Percentiles rank a stretch among this genome's conserved stretches.
phyloP scores from a whole-genome alignment of 1,140 invertebrate species.

The Drosophila lacertosa region DNA sequence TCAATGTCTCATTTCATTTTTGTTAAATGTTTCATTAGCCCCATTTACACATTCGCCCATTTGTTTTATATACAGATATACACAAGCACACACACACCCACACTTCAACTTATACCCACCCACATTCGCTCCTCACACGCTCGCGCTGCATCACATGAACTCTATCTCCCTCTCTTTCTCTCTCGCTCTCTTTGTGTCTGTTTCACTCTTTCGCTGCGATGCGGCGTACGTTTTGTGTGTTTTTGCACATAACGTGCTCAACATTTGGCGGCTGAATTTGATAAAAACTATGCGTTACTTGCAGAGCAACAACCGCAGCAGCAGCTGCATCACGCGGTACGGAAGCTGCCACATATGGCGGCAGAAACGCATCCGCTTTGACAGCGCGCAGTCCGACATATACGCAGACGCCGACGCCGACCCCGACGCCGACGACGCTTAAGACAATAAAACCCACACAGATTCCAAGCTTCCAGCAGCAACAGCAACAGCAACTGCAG shows the following conservation, averaged over 20 bases:
- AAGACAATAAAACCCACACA: conserved; percentile 77
- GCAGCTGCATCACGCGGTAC: conserved; percentile 31
- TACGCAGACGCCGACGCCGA: conserved; percentile 29
- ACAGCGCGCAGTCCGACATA: conserved; percentile 26
- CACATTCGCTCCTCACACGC: background rate
- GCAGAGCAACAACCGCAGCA: conserved; percentile 36
- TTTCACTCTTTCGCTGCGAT: conserved; percentile 36
- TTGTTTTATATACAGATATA: background rate
- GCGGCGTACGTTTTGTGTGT: conserved; percentile 43
- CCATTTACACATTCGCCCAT: background rate
- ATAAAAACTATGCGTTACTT: conserved; percentile 25
- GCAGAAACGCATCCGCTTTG: conserved; percentile 1
- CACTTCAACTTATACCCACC: background rate
- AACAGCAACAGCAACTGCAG: conserved; percentile 41
- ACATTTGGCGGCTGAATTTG: background rate
- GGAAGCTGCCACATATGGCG: conserved; percentile 14
- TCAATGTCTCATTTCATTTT: background rate
- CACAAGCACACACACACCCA: background rate
- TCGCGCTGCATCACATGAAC: conserved; percentile 6
- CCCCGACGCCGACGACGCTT: conserved; percentile 31
- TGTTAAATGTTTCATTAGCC: background rate
- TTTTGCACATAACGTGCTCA: conserved; percentile 25
- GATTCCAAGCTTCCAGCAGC: conserved; percentile 77
- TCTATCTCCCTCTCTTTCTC: conserved; percentile 5
- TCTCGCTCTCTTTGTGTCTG: conserved; percentile 27